Evolutionary conservation across 2,113 vertebrate species (phyloP), one percentile per base, ranked within the genome.

Genomic region (Acinonyx jubatus): DNA sequence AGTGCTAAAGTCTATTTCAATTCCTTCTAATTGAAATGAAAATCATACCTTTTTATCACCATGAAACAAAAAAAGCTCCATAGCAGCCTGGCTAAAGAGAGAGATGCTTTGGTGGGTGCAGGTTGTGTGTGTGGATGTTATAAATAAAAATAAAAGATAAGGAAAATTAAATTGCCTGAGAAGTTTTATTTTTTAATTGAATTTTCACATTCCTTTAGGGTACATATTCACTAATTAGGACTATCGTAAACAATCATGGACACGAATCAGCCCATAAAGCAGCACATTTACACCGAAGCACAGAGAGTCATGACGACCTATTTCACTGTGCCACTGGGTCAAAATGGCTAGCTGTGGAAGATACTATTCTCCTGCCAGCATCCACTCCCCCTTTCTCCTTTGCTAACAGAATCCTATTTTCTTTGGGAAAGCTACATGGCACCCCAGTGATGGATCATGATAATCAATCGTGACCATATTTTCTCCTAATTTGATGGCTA

Each of bases 101-200:
- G 25, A 89, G 38, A 21, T 65, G 5, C 1, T 93, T 86, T 94
- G 48, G 27, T 23, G 48, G 52, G 10, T 76, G 1, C 11, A 65
- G 3, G 8, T 16, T 55, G 25, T 82, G 5, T 90, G 36, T 83
- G 31, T 68, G 23, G 5, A 80, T 36, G 48, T 65, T 66, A 89
- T 15, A 97, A 91, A 82, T 86, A 82, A 94, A 97, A 94, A 73
- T 29, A 31, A 18, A 69, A 84, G 33, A 79, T 80, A 97, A 93
- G 21, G 31, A 93, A 92, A 91, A 55, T 69, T 55, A 87, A 76
- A 90, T 78, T 38, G 5, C 19, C 82, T 82, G 19, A 85, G 18
- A 33, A 45, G 45, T 12, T 84, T 95, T 61, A 45, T 50, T 90
- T 90, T 89, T 85, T 52, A 57, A 74, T 61, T 82, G 90, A 89